Percentiles rank a stretch among this genome's conserved stretches.
Conservation (phyloP, 2,113 vertebrate genomes). For the Colossoma macropomum region DNA sequence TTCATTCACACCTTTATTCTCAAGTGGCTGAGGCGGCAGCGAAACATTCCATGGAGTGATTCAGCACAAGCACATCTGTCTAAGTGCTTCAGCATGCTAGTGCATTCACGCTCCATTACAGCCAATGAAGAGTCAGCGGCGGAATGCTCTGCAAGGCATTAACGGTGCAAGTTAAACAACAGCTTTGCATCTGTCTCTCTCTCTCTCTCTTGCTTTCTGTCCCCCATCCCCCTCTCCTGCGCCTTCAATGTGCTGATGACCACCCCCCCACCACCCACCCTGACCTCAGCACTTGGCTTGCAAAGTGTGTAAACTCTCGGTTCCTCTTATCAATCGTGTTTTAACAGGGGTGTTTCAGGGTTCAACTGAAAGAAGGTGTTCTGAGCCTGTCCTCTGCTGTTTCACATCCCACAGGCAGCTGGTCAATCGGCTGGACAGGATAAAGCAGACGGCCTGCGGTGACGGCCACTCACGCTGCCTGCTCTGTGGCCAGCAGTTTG, state of each 20-base stretch:
- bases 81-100: constrained; percentile 15
- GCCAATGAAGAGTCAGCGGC: constrained; percentile 26
- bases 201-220: background rate
- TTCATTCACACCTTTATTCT: background rate
- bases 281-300: constrained; percentile 46
- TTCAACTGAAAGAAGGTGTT: background rate
- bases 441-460: constrained; percentile 86
- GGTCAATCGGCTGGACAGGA: constrained; percentile 86
- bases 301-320: constrained; percentile 13
- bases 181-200: constrained; percentile 21
- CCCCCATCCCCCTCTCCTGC: background rate
- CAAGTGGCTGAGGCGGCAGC: background rate
- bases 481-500: constrained; percentile 87
- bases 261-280: constrained; percentile 13
- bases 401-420: constrained; percentile 79
- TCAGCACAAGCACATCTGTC: constrained; percentile 33
- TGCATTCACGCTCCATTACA: constrained; percentile 38
- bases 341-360: background rate
- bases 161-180: constrained; percentile 40
- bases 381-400: background rate
- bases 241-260: constrained; percentile 3
- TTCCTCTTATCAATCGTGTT: constrained; percentile 24
- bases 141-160: constrained; percentile 33
- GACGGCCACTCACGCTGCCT: constrained; percentile 89
- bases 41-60: background rate